Conservation (phyloP, 2,113 vertebrate species). For the Struthio camelus region DNA sequence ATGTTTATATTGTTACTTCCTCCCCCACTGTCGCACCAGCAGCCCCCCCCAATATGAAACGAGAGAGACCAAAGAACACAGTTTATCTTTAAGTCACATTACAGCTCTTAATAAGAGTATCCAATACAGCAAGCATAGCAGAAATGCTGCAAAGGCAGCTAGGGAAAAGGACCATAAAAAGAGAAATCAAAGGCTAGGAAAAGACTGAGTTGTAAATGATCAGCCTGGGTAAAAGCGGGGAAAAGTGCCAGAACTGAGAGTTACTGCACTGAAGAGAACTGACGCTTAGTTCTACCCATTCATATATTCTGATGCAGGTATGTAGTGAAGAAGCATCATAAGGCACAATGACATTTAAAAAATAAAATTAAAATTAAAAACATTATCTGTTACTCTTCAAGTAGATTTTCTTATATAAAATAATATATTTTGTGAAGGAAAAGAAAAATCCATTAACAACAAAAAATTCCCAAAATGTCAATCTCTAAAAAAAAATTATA, state of each 20-base stretch:
- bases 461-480: too few species aligned
- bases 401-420: not conserved
- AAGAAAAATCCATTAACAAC: not conserved
- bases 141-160: not conserved
- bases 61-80: not conserved
- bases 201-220: not conserved
- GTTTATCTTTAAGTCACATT: not conserved
- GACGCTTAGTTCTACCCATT: not conserved
- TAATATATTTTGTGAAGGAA: not conserved
- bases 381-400: not conserved
- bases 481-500: not conserved
- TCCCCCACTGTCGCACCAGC: too few species aligned
- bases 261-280: not conserved
- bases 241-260: not conserved
- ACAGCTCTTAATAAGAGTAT: not conserved
- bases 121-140: not conserved
- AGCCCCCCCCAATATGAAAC: not conserved
- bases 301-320: rapidly evolving
- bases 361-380: not conserved
- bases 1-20: not conserved
- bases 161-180: not conserved
- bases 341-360: not conserved
- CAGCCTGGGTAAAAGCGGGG: not conserved
- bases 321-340: not conserved
- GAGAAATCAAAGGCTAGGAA: not conserved